phyloP scores from a whole-genome alignment of 2,797 vertebrate genomes.

The Octomys mimax region DNA sequence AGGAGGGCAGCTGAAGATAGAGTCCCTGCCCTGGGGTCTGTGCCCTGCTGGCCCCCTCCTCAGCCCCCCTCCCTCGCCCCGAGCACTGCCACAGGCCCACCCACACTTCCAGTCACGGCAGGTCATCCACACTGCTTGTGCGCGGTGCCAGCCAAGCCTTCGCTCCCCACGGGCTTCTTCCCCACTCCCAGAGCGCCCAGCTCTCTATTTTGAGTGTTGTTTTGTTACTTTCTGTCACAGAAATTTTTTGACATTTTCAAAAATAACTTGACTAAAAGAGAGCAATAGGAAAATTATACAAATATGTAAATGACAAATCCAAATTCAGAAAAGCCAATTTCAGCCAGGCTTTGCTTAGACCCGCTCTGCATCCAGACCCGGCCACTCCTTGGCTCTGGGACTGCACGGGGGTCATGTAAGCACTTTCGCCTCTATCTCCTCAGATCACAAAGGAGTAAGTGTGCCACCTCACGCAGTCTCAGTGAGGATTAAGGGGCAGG shows the following conservation, averaged over 20 bases:
- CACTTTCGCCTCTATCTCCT: neutral
- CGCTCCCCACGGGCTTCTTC: neutral
- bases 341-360: neutral
- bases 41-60: neutral
- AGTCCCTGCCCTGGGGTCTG: neutral
- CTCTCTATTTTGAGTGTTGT: constrained; percentile 58
- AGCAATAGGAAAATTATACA: constrained; percentile 49
- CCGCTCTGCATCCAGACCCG: neutral
- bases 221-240: constrained; percentile 17
- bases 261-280: constrained; percentile 67
- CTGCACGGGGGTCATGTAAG: neutral
- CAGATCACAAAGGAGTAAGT: neutral
- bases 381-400: neutral
- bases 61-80: neutral
- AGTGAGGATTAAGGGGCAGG: neutral
- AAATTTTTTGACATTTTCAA: constrained; percentile 68
- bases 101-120: neutral
- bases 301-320: constrained; percentile 64
- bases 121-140: neutral
- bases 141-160: neutral
- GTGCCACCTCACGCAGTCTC: fast-evolving
- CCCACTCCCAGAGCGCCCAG: neutral
- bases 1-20: neutral
- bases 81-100: neutral
- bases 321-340: neutral